Base-by-base conservation (phyloP, 30 jellyfish, hydroid and myxozoan genomes). In the Mastigias papua region DNA sequence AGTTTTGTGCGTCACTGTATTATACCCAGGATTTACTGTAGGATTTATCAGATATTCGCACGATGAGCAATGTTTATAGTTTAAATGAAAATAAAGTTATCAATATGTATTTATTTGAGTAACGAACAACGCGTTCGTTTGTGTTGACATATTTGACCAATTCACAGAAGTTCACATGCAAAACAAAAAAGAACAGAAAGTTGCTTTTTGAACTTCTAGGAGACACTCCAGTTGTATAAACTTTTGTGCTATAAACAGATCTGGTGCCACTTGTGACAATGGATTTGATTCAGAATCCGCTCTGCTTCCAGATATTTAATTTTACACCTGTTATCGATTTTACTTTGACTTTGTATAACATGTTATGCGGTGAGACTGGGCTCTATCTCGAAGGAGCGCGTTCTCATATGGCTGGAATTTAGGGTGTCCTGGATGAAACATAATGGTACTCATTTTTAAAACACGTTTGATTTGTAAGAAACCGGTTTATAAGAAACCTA, bases 71-170 rank as follows among this genome's bases (percentile, higher is more conserved):
- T 63, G 23, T 63, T 27, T 63, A 17, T 63, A 26, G 26, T 27
- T 20, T 4, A 63, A 26, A 19, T 23, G 42, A 25, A 8, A 27
- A 2, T 22, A 15, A 25, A 27, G 23, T n/a, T 63, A 25, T 9
- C 21, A 23, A 63, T 25, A 63, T 63, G 74, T 25, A 27, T 63
- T 63, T 63, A 27, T 63, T 63, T 63, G 74, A 25, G 74, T 63
- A 63, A 25, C 74, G 74, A 63, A 63, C 74, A 63, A 63, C 74
- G 26, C 21, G 42, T 35, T 4, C 22, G 42, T 2, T 23, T 63
- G 21, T 63, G 26, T 63, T 63, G 74, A 63, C 74, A 63, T 63
- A 10, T 9, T 63, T 63, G 46, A 63, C 13, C 74, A 27, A 63
- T 63, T 63, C 74, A 63, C 32, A 5, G 15, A 63, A 63, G 20